phyloP scores from a whole-genome alignment of 1,140 invertebrate species.

The Carposina sasakii region DNA sequence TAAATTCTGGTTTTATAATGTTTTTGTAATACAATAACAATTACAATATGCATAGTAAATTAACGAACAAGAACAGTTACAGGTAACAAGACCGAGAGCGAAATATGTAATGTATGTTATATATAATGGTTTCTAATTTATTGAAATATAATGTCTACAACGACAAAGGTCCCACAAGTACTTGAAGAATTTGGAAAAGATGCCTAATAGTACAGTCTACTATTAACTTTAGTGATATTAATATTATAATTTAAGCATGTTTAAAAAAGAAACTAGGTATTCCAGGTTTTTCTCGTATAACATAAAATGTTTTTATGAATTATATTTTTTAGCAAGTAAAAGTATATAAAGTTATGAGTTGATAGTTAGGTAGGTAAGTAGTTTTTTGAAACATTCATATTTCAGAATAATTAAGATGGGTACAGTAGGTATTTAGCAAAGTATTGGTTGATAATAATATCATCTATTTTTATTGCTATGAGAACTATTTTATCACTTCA shows the following conservation, averaged over 20 bases:
- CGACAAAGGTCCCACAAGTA: conserved; percentile 53
- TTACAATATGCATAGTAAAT: background rate
- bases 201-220: conserved; percentile 27
- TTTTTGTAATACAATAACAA: background rate
- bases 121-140: conserved; percentile 24
- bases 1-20: background rate
- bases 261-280: background rate
- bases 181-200: conserved; percentile 40
- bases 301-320: background rate
- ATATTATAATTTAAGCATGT: background rate
- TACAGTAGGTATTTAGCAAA: no score
- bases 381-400: no score
- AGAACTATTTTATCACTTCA: conserved; percentile 26
- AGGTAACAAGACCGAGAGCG: conserved; percentile 6
- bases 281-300: background rate
- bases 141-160: conserved; percentile 38
- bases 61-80: background rate
- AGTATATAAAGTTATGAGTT: background rate
- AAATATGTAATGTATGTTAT: conserved; percentile 23
- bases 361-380: background rate
- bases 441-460: background rate
- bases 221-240: background rate
- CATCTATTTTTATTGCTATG: conserved; percentile 30
- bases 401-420: no score
- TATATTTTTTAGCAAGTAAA: background rate